Conservation (phyloP, 2,797 vertebrate species). For the Chaenodraco wilsoni region DNA sequence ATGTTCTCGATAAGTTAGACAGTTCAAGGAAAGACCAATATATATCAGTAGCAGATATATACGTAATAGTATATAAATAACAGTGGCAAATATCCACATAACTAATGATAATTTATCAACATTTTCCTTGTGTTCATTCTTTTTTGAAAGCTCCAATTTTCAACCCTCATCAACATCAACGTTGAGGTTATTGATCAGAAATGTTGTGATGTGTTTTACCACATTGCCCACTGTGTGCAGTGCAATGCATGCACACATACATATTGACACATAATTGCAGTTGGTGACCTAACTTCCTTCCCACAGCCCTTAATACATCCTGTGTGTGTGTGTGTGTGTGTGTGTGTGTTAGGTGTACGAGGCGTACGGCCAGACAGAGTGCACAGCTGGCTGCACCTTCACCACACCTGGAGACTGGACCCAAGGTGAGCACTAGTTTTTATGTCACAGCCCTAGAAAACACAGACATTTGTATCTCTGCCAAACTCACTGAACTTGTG, state of each 20-base stretch:
- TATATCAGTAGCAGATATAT: no score
- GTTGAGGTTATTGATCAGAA: no score
- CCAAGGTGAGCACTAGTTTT: slow-evolving; percentile 83
- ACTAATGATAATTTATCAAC: no score
- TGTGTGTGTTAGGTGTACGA: slow-evolving; percentile 88
- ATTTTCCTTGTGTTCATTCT: no score
- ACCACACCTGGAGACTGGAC: slow-evolving; percentile 99
- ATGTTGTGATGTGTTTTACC: neutral
- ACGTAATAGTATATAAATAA: no score
- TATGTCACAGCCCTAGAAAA: neutral
- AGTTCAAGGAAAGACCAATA: no score
- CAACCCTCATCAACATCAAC: no score
- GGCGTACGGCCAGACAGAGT: slow-evolving; percentile 98
- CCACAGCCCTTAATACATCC: neutral
- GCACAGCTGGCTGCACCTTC: slow-evolving; percentile 97
- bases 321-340: slow-evolving; percentile 80
- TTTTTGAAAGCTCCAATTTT: no score
- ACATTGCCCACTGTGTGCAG: neutral
- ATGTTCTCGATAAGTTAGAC: no score
- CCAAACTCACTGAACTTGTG: slow-evolving; percentile 1
- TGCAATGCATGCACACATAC: neutral
- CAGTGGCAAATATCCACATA: no score
- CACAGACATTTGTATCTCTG: neutral
- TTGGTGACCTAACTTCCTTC: neutral
- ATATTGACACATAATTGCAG: neutral